These are phyloP conservation scores for Atta cephalotes DNA, from an alignment of 1,140 invertebrate genomes.

Conservation along the genomic window DNA sequence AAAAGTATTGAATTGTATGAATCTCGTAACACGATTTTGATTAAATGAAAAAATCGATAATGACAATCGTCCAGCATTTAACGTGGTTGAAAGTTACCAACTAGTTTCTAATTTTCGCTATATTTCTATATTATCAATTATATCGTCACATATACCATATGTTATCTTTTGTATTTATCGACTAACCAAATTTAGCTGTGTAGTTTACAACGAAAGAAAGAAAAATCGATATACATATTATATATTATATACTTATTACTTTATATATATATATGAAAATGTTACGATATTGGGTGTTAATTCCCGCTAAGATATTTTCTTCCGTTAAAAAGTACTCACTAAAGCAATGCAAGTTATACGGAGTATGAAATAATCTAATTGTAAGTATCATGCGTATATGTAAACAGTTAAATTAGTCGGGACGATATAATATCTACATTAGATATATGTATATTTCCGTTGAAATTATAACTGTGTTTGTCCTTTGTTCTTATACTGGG, in stretches of 20 bases:
- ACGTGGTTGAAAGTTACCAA: constrained; percentile 57
- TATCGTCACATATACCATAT: constrained; percentile 55
- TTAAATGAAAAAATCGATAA: constrained; percentile 6
- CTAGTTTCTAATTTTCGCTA: constrained; percentile 31
- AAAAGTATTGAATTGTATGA: constrained; percentile 9
- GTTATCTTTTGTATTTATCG: constrained; percentile 67
- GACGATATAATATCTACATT: constrained; percentile 15
- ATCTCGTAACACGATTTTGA: constrained; percentile 12
- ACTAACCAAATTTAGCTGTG: constrained; percentile 74
- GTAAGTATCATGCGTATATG: constrained; percentile 14
- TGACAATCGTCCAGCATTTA: constrained; percentile 11
- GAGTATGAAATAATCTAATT: constrained; percentile 26
- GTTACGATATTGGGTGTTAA: constrained; percentile 27
- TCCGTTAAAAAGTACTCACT: constrained; percentile 37
- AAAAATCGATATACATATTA: constrained; percentile 25
- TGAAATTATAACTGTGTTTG: constrained; percentile 46
- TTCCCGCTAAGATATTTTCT: constrained; percentile 16
- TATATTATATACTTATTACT: constrained; percentile 58
- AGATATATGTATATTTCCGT: constrained; percentile 7
- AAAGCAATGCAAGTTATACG: constrained; percentile 48
- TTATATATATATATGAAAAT: constrained; percentile 25
- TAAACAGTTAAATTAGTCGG: constrained; percentile 16
- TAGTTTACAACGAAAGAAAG: constrained; percentile 27
- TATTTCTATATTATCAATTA: constrained; percentile 33
- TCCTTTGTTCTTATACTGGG: constrained; percentile 52